phyloP scores from a whole-genome alignment of 2,888 invertebrate species.

The Drosophila pegasa region DNA sequence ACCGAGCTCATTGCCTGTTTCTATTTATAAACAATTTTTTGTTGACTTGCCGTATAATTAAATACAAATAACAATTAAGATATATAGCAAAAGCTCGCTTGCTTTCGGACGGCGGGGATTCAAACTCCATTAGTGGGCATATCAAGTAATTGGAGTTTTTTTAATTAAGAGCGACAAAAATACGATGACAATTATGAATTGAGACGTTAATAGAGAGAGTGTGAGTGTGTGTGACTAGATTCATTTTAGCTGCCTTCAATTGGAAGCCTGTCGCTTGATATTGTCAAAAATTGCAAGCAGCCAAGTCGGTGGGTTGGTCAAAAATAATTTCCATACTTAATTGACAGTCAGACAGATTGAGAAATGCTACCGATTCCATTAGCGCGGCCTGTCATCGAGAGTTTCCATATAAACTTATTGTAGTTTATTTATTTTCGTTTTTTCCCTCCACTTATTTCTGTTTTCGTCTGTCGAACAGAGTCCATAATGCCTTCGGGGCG shows the following conservation, averaged over 20 bases:
- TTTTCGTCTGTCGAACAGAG: conserved; percentile 42
- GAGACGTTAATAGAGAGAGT: conserved; percentile 49
- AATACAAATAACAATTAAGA: conserved; percentile 64
- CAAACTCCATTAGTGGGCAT: conserved; percentile 33
- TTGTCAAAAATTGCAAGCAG: conserved; percentile 52
- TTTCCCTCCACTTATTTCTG: conserved; percentile 12
- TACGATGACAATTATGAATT: conserved; percentile 65
- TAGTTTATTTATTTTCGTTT: conserved; percentile 20
- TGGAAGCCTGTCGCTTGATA: conserved; percentile 56
- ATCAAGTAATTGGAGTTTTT: conserved; percentile 47
- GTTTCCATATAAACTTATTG: conserved; percentile 24
- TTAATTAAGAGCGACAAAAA: conserved; percentile 62
- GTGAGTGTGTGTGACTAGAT: not conserved
- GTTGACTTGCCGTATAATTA: conserved; percentile 47
- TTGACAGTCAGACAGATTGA: conserved; percentile 62
- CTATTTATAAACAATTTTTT: conserved; percentile 24
- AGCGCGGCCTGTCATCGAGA: conserved; percentile 56
- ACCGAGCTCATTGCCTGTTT: conserved; percentile 10
- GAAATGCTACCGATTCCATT: conserved; percentile 74
- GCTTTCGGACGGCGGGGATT: conserved; percentile 5
- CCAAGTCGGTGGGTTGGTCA: conserved; percentile 47
- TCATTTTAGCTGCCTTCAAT: conserved; percentile 48
- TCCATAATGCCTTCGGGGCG: conserved; percentile 59
- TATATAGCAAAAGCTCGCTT: conserved; percentile 20
- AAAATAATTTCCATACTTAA: conserved; percentile 70